Base-by-base conservation (phyloP, 2,888 invertebrate species). In the Luffia ferchaultella region DNA sequence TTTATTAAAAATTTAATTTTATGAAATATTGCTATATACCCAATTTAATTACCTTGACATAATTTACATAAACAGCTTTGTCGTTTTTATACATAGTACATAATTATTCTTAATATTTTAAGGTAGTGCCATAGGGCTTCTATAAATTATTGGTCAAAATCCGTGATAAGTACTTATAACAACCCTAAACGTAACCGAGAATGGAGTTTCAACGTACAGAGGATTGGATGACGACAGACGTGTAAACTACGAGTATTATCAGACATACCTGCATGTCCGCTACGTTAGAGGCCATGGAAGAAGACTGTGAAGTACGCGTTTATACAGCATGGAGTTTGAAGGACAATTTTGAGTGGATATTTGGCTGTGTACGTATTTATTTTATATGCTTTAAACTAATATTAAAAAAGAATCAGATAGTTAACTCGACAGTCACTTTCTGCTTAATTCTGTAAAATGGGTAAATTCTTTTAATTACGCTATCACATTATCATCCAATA, bases 261-360 rank as follows among this genome's bases (percentile, higher is more conserved):
- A n/a, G n/a, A 1, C 68, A 79, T 54, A 67, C 60, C 7, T 84
- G 87, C 53, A 60, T 87, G 5, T 64, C 66, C 18, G 77, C 78
- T 2, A 50, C 86, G 52, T 53, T 85, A 17, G 72, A 84, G 46
- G 86, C 86, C 0, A 56, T 85, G 0, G 65, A 76, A 5, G 76
- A 84, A 3, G 82, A 79, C 0, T 85, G 80, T 50, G 70, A 86
- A 56, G 62, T 87, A 1, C 65, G 58, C 52, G 87, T 84, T 0
- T 90, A 89, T 60, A 78, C 84, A 0, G 83, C 78, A 0, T 89
- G 89, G 88, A 87, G 87, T 20, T 64, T 90, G 2, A 77, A 89
- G 61, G 91, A 91, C 58, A 88, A 87, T 57, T 88, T 90, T 58
- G 89, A 90, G 63, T 90, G 89, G 89, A 64, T 64, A 15, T 58